Conservation (phyloP, 53 echinoderm and acorn worm genomes). For the Holothuria leucospilota region DNA sequence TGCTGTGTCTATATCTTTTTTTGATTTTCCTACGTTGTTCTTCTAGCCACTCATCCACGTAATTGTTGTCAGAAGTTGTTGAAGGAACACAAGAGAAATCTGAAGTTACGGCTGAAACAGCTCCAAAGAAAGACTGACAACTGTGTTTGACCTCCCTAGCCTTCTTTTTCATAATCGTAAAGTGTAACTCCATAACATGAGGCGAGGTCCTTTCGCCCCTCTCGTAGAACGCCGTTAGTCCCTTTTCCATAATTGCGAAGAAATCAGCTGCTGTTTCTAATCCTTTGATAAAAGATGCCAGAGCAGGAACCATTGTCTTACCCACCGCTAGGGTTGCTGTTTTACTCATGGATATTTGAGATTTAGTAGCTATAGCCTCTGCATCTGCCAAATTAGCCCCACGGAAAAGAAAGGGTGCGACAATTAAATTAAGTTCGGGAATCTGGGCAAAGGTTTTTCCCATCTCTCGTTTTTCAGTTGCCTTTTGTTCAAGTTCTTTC, state of each 20-base stretch:
- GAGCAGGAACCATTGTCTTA: slow-evolving; percentile 8
- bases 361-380: background rate
- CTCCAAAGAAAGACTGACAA: slow-evolving; percentile 8
- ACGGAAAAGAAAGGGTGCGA: background rate
- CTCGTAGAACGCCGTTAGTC: background rate
- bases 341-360: background rate
- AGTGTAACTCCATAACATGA: background rate
- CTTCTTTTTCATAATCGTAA: background rate
- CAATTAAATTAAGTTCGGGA: background rate
- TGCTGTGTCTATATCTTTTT: background rate
- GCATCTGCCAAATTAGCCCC: background rate
- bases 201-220: background rate
- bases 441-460: background rate
- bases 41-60: slow-evolving; percentile 29
- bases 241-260: slow-evolving; percentile 19
- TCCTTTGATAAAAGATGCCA: background rate
- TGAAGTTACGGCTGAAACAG: slow-evolving; percentile 17
- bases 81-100: slow-evolving; percentile 11
- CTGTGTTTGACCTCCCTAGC: slow-evolving; percentile 7
- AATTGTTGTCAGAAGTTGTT: slow-evolving; percentile 21
- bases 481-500: background rate
- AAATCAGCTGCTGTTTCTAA: background rate
- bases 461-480: background rate
- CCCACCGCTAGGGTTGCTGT: background rate
- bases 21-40: slow-evolving; percentile 13